phyloP scores from a whole-genome alignment of 1,140 invertebrate genomes.

The Eumeta japonica region DNA sequence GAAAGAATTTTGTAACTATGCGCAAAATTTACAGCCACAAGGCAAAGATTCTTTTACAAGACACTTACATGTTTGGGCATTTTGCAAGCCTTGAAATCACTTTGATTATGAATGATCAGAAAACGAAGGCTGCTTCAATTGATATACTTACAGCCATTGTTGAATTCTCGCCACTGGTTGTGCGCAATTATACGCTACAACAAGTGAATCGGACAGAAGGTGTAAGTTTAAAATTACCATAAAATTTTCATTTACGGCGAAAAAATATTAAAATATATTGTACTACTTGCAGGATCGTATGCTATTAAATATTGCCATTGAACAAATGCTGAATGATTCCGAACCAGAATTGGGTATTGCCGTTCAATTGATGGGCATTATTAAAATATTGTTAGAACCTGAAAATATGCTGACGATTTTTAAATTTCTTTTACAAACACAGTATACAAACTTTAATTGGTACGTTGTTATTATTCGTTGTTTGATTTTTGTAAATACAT shows the following conservation, averaged over 20 bases:
- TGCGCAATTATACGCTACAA: constrained; percentile 93
- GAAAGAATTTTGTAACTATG: constrained; percentile 99
- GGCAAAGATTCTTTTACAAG: constrained; percentile 98
- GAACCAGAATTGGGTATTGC: constrained; percentile 93
- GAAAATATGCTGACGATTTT: constrained; percentile 99
- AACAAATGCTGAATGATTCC: constrained; percentile 88
- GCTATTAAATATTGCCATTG: constrained; percentile 95
- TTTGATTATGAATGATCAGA: constrained; percentile 85
- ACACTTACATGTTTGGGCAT: constrained; percentile 92
- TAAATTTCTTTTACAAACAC: constrained; percentile 98
- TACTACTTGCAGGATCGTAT: constrained; percentile 77
- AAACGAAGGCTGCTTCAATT: constrained; percentile 93
- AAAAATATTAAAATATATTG: constrained; percentile 3
- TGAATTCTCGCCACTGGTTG: constrained; percentile 95
- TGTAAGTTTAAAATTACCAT: constrained; percentile 62
- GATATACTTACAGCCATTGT: constrained; percentile 98
- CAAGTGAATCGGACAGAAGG: constrained; percentile 86
- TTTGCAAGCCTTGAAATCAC: constrained; percentile 94
- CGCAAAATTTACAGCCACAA: constrained; percentile 95
- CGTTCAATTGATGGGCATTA: constrained; percentile 90
- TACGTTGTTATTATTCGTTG: too few species aligned
- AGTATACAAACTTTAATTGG: constrained; percentile 93
- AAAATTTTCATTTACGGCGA: too few species aligned
- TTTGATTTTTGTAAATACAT: too few species aligned
- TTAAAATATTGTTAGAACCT: constrained; percentile 92